A percentile compares a stretch with the other conserved stretches of the same genome.
Evolutionary conservation across 2,113 vertebrate species (phyloP).

Genomic region (Pangasianodon hypophthalmus): DNA sequence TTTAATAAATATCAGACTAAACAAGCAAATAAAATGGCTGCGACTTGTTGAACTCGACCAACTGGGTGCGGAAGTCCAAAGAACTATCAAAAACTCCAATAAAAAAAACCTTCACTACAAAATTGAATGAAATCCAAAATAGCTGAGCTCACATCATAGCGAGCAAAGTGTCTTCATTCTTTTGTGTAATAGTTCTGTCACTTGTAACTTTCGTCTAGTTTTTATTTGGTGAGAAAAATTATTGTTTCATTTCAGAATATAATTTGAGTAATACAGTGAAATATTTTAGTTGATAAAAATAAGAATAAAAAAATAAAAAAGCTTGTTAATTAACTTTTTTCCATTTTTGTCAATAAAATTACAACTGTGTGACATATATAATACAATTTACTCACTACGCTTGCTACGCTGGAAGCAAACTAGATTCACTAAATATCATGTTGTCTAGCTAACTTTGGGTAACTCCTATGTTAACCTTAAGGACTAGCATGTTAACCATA

Average conservation of each 20-base stretch:
- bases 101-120: background rate
- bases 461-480: too few species aligned
- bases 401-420: too few species aligned
- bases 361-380: too few species aligned
- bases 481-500: background rate
- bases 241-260: background rate
- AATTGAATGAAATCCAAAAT: background rate
- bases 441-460: too few species aligned
- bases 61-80: background rate
- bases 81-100: background rate
- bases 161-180: too few species aligned
- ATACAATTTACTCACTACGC: too few species aligned
- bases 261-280: background rate
- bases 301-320: too few species aligned
- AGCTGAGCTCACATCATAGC: background rate
- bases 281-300: background rate
- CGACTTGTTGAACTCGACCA: background rate
- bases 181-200: background rate
- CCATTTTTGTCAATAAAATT: too few species aligned
- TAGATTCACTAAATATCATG: too few species aligned
- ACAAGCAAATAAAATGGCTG: background rate
- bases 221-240: background rate
- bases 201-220: too few species aligned
- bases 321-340: too few species aligned
- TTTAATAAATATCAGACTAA: constrained; percentile 57